These are phyloP conservation scores for Drosophila neonasuta DNA, from an alignment of 2,888 invertebrate genomes.

Conservation along the genomic window DNA sequence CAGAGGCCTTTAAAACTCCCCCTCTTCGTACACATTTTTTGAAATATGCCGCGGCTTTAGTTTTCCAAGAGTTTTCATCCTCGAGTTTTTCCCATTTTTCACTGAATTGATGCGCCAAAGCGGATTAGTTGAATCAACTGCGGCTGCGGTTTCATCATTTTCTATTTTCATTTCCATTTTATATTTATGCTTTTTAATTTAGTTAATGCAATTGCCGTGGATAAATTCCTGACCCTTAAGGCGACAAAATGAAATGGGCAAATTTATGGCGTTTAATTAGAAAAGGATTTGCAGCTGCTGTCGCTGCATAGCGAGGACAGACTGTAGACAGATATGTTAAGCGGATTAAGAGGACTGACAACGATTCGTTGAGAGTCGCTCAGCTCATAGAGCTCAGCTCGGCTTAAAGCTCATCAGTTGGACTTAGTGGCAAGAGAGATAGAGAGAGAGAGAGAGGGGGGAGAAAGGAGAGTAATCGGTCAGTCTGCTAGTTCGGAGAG, in stretches of 20 bases:
- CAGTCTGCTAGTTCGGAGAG: constrained; percentile 13
- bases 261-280: constrained; percentile 62
- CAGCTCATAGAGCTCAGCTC: constrained; percentile 28
- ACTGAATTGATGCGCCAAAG: constrained; percentile 64
- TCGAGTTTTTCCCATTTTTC: constrained; percentile 5
- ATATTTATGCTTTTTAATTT: constrained; percentile 52
- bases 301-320: constrained; percentile 26
- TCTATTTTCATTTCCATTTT: constrained; percentile 41
- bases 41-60: constrained; percentile 48
- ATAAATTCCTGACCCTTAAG: constrained; percentile 1
- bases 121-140: constrained; percentile 62
- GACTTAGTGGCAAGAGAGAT: constrained; percentile 4
- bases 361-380: constrained; percentile 4
- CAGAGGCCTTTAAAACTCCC: constrained; percentile 14
- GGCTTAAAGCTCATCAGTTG: constrained; percentile 30
- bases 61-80: constrained; percentile 22
- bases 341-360: constrained; percentile 39
- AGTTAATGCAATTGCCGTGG: constrained; percentile 58
- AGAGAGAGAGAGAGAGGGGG: neutral
- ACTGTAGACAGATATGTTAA: constrained; percentile 41
- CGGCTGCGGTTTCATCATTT: constrained; percentile 40
- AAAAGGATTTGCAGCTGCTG: constrained; percentile 54
- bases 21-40: constrained; percentile 21
- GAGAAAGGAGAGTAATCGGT: constrained; percentile 7
- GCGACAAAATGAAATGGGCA: constrained; percentile 33